Conservation (phyloP, 2,113 vertebrate species). For the Hippocampus barbouri region DNA sequence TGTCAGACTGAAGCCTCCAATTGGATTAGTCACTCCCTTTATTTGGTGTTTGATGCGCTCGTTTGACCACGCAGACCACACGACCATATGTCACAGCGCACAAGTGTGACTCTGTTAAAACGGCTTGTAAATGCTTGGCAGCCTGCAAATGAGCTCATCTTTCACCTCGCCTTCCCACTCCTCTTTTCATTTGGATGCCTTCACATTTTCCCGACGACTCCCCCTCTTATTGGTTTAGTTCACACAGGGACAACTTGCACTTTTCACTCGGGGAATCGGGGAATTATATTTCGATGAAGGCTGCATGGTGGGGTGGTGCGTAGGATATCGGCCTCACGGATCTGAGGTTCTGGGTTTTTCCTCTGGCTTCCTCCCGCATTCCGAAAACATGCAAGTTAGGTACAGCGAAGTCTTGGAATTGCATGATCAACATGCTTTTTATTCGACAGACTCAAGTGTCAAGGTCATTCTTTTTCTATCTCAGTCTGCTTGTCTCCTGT, state of each 20-base stretch:
- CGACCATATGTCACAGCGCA: constrained; percentile 48
- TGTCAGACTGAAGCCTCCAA: constrained; percentile 29
- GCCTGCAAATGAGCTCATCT: constrained; percentile 57
- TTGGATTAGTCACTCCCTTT: constrained; percentile 30
- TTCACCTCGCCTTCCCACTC: constrained; percentile 29
- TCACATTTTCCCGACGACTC: constrained; percentile 2
- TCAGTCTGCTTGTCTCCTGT: not conserved
- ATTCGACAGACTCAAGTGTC: not conserved
- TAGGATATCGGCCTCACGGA: not conserved
- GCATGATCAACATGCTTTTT: not conserved
- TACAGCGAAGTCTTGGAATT: too few relatives aligned
- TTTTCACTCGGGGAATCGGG: constrained; percentile 4
- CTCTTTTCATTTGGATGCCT: constrained; percentile 7
- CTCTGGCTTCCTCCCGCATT: too few relatives aligned
- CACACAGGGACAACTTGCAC: constrained; percentile 20
- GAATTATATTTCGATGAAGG: not conserved
- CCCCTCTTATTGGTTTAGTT: not conserved
- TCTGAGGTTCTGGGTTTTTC: not conserved
- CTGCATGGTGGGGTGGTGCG: not conserved
- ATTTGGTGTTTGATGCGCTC: constrained; percentile 25
- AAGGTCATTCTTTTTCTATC: not conserved
- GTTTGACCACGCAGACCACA: constrained; percentile 29
- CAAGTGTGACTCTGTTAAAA: constrained; percentile 65
- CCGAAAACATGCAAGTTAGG: too few relatives aligned
- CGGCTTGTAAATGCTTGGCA: constrained; percentile 51